Evolutionary conservation across 1,140 invertebrate genomes (phyloP), one percentile per base, ranked within the genome.

Genomic region (Drosophila pandora): DNA sequence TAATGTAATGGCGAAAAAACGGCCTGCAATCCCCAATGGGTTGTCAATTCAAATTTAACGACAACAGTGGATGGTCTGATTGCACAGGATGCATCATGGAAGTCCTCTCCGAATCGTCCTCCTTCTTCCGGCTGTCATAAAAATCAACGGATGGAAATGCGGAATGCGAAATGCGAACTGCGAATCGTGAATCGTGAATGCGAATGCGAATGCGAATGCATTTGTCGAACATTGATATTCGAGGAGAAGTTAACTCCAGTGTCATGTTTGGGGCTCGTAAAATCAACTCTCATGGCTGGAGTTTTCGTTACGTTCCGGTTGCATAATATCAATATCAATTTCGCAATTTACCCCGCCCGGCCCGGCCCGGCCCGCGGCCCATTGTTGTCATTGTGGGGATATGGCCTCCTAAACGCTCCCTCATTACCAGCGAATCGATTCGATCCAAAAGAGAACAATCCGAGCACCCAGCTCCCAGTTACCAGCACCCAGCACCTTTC

Each of bases 221-320:
- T 56, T 69, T 37, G 65, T 54, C 28, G 37, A 21, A 45, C 17
- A 45, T 6, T 17, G 39, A 34, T 8, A 34, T 10, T 34, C 10
- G 34, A 12, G 34, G 34, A 43, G 52, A 67, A 68, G 50, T 69
- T 68, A 32, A 69, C 55, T 64, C 74, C 30, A 47, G 45, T 84
- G 70, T 71, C 79, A 79, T 75, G 70, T 79, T 79, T 59, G 62
- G 41, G 52, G 61, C 53, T 45, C 80, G 64, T 83, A 70, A 79
- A 77, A 84, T 54, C 67, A 76, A 67, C 71, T 57, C 69, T 77
- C 39, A 41, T 52, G 67, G 37, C 21, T 37, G 30, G 53, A 57
- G 53, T 62, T 56, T 50, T 53, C 13, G 13, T 25, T 57, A 10
- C 48, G 41, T 9, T 68, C 12, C 45, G 39, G 21, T 71, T 71